Conservation (phyloP, 2,797 vertebrate genomes). For the Urocyon cinereoargenteus region DNA sequence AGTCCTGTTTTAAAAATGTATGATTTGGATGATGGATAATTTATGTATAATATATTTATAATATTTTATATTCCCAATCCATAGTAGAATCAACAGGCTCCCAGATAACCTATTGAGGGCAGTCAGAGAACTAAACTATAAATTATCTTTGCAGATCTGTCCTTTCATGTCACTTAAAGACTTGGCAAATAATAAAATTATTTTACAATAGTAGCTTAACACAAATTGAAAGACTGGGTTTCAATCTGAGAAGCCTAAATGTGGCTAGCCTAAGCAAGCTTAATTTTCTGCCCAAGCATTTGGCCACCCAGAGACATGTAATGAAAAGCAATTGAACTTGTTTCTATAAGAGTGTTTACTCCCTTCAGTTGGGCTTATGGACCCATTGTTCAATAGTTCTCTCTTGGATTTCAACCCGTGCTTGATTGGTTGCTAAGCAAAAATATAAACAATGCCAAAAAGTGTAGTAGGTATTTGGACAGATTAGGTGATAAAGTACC, state of each 20-base stretch:
- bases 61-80: neutral
- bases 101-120: neutral
- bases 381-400: constrained; percentile 51
- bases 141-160: neutral
- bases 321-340: constrained; percentile 50
- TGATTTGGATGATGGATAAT: neutral
- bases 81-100: constrained; percentile 9
- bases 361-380: constrained; percentile 14
- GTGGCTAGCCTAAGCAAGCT: neutral
- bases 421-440: constrained; percentile 70
- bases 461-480: constrained; percentile 62
- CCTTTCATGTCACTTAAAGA: constrained; percentile 42
- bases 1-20: neutral
- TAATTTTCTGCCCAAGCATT: constrained; percentile 62
- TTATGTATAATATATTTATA: neutral
- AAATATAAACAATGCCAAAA: constrained; percentile 69
- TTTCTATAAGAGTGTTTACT: constrained; percentile 15
- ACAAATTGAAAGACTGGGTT: constrained; percentile 20
- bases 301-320: constrained; percentile 27
- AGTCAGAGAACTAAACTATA: neutral
- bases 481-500: constrained; percentile 68
- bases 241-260: neutral
- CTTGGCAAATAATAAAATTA: constrained; percentile 59
- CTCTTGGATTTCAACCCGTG: constrained; percentile 65
- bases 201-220: constrained; percentile 37